Percentiles rank a stretch among this genome's conserved stretches.
These are phyloP conservation scores for Lasioglossum pauxillum DNA, from an alignment of 2,888 invertebrate species.

Conservation along the genomic window DNA sequence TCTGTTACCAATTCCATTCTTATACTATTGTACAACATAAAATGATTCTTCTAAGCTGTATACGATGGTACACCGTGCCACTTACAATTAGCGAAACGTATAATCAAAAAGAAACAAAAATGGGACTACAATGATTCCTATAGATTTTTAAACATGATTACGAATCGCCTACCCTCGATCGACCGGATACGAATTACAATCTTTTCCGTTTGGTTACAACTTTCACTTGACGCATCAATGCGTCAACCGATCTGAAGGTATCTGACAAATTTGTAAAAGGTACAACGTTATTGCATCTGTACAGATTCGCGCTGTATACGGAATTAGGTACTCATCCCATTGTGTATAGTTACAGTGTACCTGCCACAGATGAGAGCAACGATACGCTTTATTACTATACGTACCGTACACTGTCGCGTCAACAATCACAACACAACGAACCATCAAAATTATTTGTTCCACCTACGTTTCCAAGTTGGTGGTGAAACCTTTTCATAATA, in stretches of 20 bases:
- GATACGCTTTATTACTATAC: not conserved
- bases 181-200: not conserved
- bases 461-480: not conserved
- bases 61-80: not conserved
- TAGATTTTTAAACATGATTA: not conserved
- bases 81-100: not conserved
- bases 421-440: not conserved
- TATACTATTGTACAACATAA: not conserved
- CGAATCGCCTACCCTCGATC: not conserved
- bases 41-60: not conserved
- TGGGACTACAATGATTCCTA: not conserved
- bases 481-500: not conserved
- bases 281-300: not conserved
- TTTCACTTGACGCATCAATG: not conserved
- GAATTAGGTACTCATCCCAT: not conserved
- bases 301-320: not conserved
- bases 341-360: not conserved
- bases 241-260: not conserved
- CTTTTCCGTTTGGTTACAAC: not conserved
- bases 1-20: not conserved
- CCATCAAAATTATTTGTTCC: not conserved
- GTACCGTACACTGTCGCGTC: not conserved
- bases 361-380: not conserved
- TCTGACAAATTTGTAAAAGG: not conserved
- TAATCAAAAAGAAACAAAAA: not conserved